Percentiles rank a stretch among this genome's conserved stretches.
These are phyloP conservation scores for Gymnoscelis rufifasciata DNA, from an alignment of 2,888 invertebrate species.

Conservation along the genomic window DNA sequence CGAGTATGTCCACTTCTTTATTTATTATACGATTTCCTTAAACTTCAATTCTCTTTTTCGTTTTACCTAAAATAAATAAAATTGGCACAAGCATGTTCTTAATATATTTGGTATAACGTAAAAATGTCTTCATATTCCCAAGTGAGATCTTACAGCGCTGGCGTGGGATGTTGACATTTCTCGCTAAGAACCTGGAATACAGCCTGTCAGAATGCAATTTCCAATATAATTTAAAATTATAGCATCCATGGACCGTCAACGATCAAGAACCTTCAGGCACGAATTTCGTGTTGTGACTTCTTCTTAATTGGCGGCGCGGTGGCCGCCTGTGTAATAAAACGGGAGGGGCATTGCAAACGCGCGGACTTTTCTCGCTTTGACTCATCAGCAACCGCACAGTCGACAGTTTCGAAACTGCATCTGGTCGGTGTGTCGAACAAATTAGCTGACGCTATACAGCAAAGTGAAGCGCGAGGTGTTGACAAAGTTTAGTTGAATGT, in stretches of 20 bases:
- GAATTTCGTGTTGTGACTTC: slow-evolving; percentile 57
- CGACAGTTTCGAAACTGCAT: slow-evolving; percentile 36
- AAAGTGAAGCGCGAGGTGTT: slow-evolving; percentile 33
- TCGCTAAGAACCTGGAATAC: slow-evolving; percentile 39
- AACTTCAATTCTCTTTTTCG: slow-evolving; percentile 22
- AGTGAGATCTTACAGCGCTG: slow-evolving; percentile 32
- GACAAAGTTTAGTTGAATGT: slow-evolving; percentile 50
- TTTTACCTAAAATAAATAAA: slow-evolving; percentile 25
- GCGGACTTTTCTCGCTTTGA: slow-evolving; percentile 43
- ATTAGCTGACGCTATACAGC: slow-evolving; percentile 44
- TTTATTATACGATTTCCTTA: slow-evolving; percentile 27
- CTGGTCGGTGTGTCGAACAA: slow-evolving; percentile 44
- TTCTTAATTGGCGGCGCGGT: slow-evolving; percentile 63
- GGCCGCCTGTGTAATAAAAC: slow-evolving; percentile 31
- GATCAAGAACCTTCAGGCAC: slow-evolving; percentile 46
- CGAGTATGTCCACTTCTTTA: slow-evolving; percentile 24
- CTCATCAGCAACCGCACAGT: slow-evolving; percentile 35
- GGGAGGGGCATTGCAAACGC: slow-evolving; percentile 35
- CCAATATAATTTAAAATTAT: slow-evolving; percentile 62
- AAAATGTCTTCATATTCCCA: slow-evolving; percentile 35
- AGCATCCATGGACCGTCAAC: slow-evolving; percentile 55
- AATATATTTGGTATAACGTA: slow-evolving; percentile 20
- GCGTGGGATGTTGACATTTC: slow-evolving; percentile 48
- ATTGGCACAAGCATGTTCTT: slow-evolving; percentile 14
- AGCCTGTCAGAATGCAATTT: slow-evolving; percentile 40